These are phyloP conservation scores for Amblyopsis hoosieri DNA, from an alignment of 2,797 vertebrate genomes.

Conservation along the genomic window DNA sequence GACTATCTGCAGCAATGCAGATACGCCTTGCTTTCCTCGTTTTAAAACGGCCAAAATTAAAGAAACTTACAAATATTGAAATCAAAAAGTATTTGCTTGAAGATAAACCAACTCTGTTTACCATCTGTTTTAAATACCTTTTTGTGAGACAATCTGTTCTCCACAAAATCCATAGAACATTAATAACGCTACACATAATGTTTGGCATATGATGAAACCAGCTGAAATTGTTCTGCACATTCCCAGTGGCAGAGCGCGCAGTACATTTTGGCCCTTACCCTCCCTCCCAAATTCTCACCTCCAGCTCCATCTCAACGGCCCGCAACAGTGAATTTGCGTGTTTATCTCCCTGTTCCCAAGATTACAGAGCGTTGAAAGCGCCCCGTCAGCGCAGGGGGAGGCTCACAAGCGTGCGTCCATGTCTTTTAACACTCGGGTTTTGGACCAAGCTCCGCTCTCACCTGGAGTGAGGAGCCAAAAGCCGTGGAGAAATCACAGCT, in stretches of 20 bases:
- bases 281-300: conserved; percentile 25
- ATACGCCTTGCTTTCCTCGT: conserved; percentile 28
- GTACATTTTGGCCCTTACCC: conserved; percentile 7
- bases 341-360: conserved; percentile 30
- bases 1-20: conserved; percentile 56
- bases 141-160: neutral
- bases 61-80: neutral
- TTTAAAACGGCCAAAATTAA: conserved; percentile 24
- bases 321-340: conserved; percentile 16
- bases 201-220: conserved; percentile 50
- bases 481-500: conserved; percentile 37
- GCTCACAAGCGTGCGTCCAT: conserved; percentile 39
- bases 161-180: conserved; percentile 19
- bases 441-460: conserved; percentile 37
- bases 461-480: conserved; percentile 53
- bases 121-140: neutral
- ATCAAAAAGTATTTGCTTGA: neutral
- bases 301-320: too few species aligned
- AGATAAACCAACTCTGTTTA: neutral
- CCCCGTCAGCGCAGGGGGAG: conserved; percentile 42
- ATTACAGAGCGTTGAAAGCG: conserved; percentile 52
- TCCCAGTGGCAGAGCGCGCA: conserved; percentile 28
- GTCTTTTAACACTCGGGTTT: conserved; percentile 47
- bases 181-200: conserved; percentile 28
- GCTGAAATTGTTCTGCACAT: conserved; percentile 38